Percentiles rank a stretch among this genome's conserved stretches.
These are phyloP conservation scores for Coelopa frigida DNA, from an alignment of 1,140 invertebrate species.

Conservation along the genomic window DNA sequence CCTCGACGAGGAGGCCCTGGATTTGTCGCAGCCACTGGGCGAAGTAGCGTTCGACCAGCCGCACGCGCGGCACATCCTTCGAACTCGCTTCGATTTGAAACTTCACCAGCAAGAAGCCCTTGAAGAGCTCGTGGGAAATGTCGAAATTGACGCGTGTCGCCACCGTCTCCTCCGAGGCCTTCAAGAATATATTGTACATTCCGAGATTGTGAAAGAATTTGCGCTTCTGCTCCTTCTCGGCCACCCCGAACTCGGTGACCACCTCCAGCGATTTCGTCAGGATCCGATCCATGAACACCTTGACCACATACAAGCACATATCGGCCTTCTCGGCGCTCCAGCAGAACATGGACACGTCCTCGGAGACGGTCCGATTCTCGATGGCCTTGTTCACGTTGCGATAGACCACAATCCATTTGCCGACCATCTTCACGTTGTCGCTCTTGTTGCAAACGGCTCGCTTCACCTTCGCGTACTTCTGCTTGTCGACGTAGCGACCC, in stretches of 20 bases:
- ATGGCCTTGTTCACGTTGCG: conserved; percentile 46
- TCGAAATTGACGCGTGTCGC: conserved; percentile 24
- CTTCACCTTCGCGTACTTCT: conserved; percentile 42
- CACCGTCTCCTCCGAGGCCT: conserved; percentile 22
- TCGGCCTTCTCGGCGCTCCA: conserved; percentile 43
- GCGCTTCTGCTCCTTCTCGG: conserved; percentile 47
- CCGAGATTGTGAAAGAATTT: conserved; percentile 53
- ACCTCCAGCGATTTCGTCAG: conserved; percentile 44
- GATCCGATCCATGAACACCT: conserved; percentile 46
- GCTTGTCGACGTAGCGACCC: conserved; percentile 46
- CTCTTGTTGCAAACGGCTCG: conserved; percentile 49
- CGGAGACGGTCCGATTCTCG: conserved; percentile 49
- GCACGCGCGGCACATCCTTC: conserved; percentile 23
- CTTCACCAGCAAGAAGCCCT: conserved; percentile 27
- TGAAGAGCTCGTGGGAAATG: conserved; percentile 27
- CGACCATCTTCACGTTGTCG: conserved; percentile 44
- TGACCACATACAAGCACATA: conserved; percentile 44
- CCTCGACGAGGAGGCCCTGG: conserved; percentile 45
- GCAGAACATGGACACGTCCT: conserved; percentile 45
- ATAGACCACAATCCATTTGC: conserved; percentile 51
- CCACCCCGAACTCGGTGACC: conserved; percentile 50
- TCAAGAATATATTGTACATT: conserved; percentile 48
- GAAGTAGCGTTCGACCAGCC: conserved; percentile 27
- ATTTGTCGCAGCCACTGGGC: conserved; percentile 30
- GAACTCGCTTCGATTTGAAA: conserved; percentile 33